Evolutionary conservation across 2,113 vertebrate species (phyloP), one percentile per base, ranked within the genome.

Genomic region (Diadophis punctatus): DNA sequence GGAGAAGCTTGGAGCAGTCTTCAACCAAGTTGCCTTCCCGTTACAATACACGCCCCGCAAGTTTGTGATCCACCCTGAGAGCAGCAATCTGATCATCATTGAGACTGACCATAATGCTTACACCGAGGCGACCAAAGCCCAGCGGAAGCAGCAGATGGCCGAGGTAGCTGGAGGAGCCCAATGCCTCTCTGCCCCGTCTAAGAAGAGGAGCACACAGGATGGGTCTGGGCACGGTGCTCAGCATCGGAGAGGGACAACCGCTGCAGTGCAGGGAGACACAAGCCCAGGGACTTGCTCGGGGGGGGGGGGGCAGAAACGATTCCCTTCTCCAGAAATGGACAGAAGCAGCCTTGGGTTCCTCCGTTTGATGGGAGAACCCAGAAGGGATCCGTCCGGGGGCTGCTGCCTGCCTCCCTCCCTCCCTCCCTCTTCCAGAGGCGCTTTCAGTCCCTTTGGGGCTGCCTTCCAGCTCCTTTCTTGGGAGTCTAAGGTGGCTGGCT

Each of bases 101-200:
- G 99, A 99, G 97, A 99, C 99, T 0, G 99, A 99, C 96, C 99
- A 99, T 97, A 99, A 99, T 0, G 99, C 99, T 84, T 99, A 99
- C 96, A 99, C 99, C 0, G 99, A 99, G 95, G 99, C 99, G 30
- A 99, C 99, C 60, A 99, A 99, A 96, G 99, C 99, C 39, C 99
- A 99, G 96, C 98, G 99, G 92, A 99, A 99, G 97, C 99, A 99
- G 93, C 99, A 99, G 92, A 99, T 99, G 99, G 99, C 99, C 0
- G 99, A 99, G 99, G 99, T 99, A 96, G 95, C 12, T 2, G 86
- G 30, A 9, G 0, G 23, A 39, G 10, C 52, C 20, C 39, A 46
- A 43, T 53, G 27, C 89, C n/a, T n/a, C 68, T 74, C 68, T 16
- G n/a, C 30, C 30, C 27, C 11, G 4, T 12, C 1, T 2, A 60